Percentiles rank a stretch among this genome's conserved stretches.
Conservation (phyloP, 2,113 vertebrate species). For the Chlorodrepanis virens region DNA sequence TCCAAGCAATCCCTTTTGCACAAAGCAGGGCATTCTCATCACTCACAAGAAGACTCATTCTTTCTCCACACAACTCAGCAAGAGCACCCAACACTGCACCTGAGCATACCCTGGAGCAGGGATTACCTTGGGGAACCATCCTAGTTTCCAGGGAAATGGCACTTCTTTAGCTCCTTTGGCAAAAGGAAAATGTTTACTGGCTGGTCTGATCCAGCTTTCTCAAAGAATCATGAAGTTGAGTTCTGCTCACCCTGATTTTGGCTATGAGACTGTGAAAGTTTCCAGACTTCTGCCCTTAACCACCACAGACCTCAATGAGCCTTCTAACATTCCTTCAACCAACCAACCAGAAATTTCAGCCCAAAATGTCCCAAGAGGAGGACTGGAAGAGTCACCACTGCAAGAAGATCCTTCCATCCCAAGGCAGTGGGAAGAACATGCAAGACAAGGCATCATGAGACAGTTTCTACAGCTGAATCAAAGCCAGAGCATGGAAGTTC, state of each 20-base stretch:
- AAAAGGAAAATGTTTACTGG: background rate
- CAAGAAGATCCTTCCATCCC: background rate
- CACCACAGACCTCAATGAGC: background rate
- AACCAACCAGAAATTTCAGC: background rate
- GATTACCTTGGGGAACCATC: background rate
- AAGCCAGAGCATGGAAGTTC: background rate
- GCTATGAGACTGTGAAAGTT: background rate
- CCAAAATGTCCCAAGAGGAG: background rate
- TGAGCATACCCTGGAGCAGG: background rate
- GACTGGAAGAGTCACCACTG: background rate
- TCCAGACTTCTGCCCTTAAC: background rate
- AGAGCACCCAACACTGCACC: background rate
- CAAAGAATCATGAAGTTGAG: fast-evolving
- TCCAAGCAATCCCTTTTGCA: background rate
- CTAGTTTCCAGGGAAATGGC: background rate
- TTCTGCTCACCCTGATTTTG: background rate
- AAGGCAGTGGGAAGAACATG: background rate
- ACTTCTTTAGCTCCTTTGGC: background rate
- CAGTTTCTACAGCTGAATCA: background rate
- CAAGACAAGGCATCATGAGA: background rate
- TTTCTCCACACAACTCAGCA: background rate
- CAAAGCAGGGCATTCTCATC: background rate
- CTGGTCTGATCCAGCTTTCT: background rate
- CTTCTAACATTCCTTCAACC: background rate
- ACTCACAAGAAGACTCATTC: background rate